A percentile compares a stretch with the other conserved stretches of the same genome.
Evolutionary conservation across 2,797 vertebrate species (phyloP).

Genomic region (Melanotaenia parkinsoni): DNA sequence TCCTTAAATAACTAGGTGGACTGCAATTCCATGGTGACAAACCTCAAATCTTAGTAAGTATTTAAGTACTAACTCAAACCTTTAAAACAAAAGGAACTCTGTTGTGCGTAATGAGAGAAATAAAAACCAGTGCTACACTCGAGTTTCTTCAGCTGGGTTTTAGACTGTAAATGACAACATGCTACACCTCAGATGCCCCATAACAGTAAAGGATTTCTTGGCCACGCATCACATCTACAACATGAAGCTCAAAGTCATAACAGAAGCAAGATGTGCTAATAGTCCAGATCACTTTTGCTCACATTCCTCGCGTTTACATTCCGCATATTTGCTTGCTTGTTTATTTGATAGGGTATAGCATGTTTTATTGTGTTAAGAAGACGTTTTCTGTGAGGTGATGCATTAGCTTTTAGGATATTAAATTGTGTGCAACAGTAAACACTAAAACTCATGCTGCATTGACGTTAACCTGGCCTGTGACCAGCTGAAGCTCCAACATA

Average conservation of each 20-base stretch:
- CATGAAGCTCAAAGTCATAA: neutral
- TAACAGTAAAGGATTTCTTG: neutral
- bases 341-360: neutral
- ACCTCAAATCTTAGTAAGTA: conserved; percentile 36
- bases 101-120: conserved; percentile 35
- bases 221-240: neutral
- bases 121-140: neutral
- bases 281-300: neutral
- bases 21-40: conserved; percentile 22
- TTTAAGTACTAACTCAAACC: conserved; percentile 37
- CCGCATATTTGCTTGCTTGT: too few relatives aligned
- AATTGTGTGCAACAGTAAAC: conserved; percentile 11
- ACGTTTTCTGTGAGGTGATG: neutral
- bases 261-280: neutral
- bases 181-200: conserved; percentile 12
- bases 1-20: conserved; percentile 23
- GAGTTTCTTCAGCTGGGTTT: conserved; percentile 26
- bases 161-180: conserved; percentile 13
- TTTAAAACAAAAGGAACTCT: conserved; percentile 51
- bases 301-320: neutral
- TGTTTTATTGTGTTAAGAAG: neutral
- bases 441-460: conserved; percentile 21
- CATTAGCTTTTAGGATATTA: neutral
- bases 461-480: conserved; percentile 33
- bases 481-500: conserved; percentile 15